Base-by-base conservation (phyloP, 1,140 invertebrate species). In the Hormaphis cornu region DNA sequence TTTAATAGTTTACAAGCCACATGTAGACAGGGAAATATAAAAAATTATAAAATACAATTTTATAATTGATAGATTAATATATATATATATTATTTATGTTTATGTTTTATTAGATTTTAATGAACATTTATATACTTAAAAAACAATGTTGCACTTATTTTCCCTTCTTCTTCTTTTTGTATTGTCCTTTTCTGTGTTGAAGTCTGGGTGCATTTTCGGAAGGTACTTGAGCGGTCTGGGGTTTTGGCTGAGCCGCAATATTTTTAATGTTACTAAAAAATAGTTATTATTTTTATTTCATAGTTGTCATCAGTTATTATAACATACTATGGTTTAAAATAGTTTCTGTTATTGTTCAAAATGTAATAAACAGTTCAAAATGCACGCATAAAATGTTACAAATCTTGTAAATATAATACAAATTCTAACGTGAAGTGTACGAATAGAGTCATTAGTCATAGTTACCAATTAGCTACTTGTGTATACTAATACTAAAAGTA, bases 221-320 rank as follows among this genome's bases (percentile, higher is more conserved):
- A 3, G 82, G 79, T 8, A 82, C 78, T 75, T 81, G 83, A 69
- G 82, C 80, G 58, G 79, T 79, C 14, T 80, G 79, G 52, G 81
- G 82, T 70, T 84, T 85, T 1, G 79, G 76, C 69, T 81, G 74
- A 28, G 77, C 77, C 37, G 82, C 76, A 79, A 85, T 85, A 72
- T 86, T 86, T 10, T 84, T 85, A 73, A 86, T 87, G 71, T 87
- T 86, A 74, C 85, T 86, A 74, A 72, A 78, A 79, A 40, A 71
- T 56, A 73, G 73, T 56, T 42, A 26, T 44, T 69, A 71, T 66
- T 48, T 69, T 53, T 20, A 22, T 14, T 20, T 3, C 30, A 66
- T 16, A 28, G 35, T 54, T 33, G 35, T 69, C 30, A 33, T 9
- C 30, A 33, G 30, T 6, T 33, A 33, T 9, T 33, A 33, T 33